phyloP scores from a whole-genome alignment of 2,888 invertebrate genomes.

The Boloria selene region DNA sequence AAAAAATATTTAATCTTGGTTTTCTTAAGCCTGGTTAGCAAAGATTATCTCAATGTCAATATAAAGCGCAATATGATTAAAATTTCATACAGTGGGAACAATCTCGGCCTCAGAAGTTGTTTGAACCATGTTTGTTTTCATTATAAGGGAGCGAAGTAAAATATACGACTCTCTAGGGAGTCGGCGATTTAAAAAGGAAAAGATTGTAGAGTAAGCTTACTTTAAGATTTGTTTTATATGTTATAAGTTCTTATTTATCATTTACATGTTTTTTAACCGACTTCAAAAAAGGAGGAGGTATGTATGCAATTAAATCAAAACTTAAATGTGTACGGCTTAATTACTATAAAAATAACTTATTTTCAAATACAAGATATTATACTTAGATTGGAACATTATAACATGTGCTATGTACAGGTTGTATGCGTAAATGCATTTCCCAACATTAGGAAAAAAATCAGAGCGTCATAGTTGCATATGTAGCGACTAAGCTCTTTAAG shows the following conservation, averaged over 20 bases:
- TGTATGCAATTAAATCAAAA: too few species aligned
- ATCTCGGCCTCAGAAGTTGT: conserved; percentile 12
- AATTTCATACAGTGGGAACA: conserved; percentile 19
- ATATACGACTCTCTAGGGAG: conserved; percentile 22
- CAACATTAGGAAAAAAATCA: too few species aligned
- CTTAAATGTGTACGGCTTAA: too few species aligned
- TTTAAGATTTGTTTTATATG: conserved; percentile 2
- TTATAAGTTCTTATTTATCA: neutral
- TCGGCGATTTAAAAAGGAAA: conserved; percentile 25
- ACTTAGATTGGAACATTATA: too few species aligned
- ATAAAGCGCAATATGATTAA: conserved; percentile 17
- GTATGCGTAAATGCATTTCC: too few species aligned
- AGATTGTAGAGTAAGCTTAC: conserved; percentile 19
- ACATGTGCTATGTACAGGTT: too few species aligned
- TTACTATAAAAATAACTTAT: too few species aligned
- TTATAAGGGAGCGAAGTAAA: conserved; percentile 24
- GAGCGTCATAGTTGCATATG: too few species aligned
- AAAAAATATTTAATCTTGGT: neutral
- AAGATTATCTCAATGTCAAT: conserved; percentile 12
- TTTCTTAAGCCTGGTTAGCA: conserved; percentile 4
- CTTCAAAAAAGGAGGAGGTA: too few species aligned
- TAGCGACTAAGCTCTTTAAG: too few species aligned
- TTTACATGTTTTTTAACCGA: neutral
- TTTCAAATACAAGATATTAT: too few species aligned
- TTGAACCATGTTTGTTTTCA: conserved; percentile 23